Conservation (phyloP, 2,888 invertebrate genomes). For the Hecatera dysodea region DNA sequence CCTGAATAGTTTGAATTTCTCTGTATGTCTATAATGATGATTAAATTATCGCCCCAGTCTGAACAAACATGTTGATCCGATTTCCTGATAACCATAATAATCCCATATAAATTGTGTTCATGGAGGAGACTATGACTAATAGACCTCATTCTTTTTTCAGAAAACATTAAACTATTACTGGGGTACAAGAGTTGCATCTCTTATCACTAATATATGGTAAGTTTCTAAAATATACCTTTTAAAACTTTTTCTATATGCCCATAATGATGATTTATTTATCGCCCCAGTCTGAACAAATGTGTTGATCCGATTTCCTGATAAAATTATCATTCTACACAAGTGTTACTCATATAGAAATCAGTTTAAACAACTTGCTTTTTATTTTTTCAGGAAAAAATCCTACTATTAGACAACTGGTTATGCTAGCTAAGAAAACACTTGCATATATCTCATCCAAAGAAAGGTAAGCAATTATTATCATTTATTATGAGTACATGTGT, state of each 20-base stretch:
- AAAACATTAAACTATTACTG: neutral
- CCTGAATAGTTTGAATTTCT: neutral
- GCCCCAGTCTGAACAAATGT: slow-evolving; percentile 80
- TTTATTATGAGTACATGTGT: neutral
- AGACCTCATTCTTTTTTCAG: slow-evolving; percentile 19
- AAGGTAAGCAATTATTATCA: slow-evolving; percentile 1
- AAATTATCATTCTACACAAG: slow-evolving; percentile 15
- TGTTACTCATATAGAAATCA: neutral
- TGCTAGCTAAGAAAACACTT: neutral
- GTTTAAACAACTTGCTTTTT: neutral
- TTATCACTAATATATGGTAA: neutral
- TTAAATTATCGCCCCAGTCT: slow-evolving; percentile 82
- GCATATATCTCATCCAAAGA: neutral
- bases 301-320: slow-evolving; percentile 69
- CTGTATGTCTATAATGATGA: slow-evolving; percentile 69
- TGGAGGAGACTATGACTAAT: slow-evolving; percentile 11
- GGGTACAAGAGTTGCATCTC: neutral
- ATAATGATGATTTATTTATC: slow-evolving; percentile 76
- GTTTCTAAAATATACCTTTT: neutral
- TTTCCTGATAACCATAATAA: slow-evolving; percentile 28
- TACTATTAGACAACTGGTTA: neutral
- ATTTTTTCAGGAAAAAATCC: neutral
- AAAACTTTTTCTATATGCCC: neutral
- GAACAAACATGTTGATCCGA: slow-evolving; percentile 65
- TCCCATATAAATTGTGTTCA: neutral